Evolutionary conservation across 2,797 vertebrate species (phyloP).

Genomic region (Takifugu rubripes): DNA sequence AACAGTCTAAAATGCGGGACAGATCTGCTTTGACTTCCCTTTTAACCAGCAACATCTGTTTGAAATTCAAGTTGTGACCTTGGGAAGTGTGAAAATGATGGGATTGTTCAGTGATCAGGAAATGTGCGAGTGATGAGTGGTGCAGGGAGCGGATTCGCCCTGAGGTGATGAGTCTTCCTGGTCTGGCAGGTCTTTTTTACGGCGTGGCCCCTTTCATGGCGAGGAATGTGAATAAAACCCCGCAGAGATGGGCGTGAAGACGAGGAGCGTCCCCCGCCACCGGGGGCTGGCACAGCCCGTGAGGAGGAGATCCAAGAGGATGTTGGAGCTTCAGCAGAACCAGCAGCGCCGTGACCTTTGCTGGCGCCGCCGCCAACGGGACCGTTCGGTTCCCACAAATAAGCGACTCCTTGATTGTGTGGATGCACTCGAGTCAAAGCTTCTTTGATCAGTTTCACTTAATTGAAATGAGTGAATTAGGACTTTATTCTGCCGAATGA

Average conservation of each 20-base stretch:
- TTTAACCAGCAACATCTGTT: slow-evolving; percentile 52
- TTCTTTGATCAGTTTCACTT: no score
- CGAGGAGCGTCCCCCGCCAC: slow-evolving; percentile 25
- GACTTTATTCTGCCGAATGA: no score
- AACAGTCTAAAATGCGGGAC: slow-evolving; percentile 19
- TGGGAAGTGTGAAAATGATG: slow-evolving; percentile 15
- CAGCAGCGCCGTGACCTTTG: no score
- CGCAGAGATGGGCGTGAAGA: slow-evolving; percentile 22
- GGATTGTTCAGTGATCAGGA: slow-evolving; percentile 1
- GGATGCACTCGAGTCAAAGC: no score
- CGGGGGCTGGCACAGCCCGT: background rate
- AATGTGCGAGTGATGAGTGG: slow-evolving; percentile 27
- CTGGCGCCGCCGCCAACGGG: no score
- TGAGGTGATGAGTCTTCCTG: slow-evolving; percentile 16
- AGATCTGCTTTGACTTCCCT: slow-evolving; percentile 22
- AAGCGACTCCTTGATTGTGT: no score
- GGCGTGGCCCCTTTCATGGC: slow-evolving; percentile 28
- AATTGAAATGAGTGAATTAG: no score
- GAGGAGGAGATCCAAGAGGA: background rate
- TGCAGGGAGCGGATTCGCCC: slow-evolving; percentile 17
- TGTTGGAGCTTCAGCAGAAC: background rate
- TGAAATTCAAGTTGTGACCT: slow-evolving; percentile 58
- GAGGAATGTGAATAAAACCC: slow-evolving; percentile 57
- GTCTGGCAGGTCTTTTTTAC: slow-evolving; percentile 24
- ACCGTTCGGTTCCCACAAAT: no score